These are phyloP conservation scores for Eutolmus rufibarbis DNA, from an alignment of 2,888 invertebrate genomes.

Conservation along the genomic window DNA sequence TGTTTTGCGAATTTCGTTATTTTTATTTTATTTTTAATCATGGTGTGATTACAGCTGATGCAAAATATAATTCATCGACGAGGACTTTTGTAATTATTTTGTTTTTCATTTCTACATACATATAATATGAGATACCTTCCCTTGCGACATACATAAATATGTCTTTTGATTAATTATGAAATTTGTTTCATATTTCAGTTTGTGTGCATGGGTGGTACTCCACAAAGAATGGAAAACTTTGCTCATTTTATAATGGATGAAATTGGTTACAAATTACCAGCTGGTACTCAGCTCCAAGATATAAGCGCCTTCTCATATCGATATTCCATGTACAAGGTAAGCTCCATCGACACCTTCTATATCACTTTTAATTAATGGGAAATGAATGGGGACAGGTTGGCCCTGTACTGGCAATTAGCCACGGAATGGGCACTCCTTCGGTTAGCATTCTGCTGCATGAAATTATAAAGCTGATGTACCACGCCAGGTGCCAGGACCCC, in stretches of 20 bases:
- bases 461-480: slow-evolving; percentile 93
- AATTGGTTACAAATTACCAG: slow-evolving; percentile 87
- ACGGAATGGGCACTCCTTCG: slow-evolving; percentile 98
- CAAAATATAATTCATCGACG: not conserved
- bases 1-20: not conserved
- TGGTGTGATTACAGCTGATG: not conserved
- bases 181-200: slow-evolving; percentile 70
- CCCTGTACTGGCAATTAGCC: slow-evolving; percentile 65
- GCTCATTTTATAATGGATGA: slow-evolving; percentile 90
- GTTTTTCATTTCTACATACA: not conserved
- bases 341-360: not conserved
- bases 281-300: slow-evolving; percentile 86
- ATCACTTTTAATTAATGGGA: not conserved
- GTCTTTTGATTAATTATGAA: not conserved
- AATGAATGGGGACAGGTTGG: slow-evolving; percentile 54
- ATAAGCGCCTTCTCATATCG: slow-evolving; percentile 91
- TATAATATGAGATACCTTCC: not conserved
- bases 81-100: not conserved
- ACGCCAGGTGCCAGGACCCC: slow-evolving; percentile 86
- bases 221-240: slow-evolving; percentile 91
- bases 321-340: slow-evolving; percentile 96
- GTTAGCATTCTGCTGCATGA: slow-evolving; percentile 95
- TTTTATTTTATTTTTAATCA: not conserved
- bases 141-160: not conserved
- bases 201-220: slow-evolving; percentile 96